Evolutionary conservation across 2,797 vertebrate species (phyloP), one percentile per base, ranked within the genome.

Genomic region (Platalea minor): DNA sequence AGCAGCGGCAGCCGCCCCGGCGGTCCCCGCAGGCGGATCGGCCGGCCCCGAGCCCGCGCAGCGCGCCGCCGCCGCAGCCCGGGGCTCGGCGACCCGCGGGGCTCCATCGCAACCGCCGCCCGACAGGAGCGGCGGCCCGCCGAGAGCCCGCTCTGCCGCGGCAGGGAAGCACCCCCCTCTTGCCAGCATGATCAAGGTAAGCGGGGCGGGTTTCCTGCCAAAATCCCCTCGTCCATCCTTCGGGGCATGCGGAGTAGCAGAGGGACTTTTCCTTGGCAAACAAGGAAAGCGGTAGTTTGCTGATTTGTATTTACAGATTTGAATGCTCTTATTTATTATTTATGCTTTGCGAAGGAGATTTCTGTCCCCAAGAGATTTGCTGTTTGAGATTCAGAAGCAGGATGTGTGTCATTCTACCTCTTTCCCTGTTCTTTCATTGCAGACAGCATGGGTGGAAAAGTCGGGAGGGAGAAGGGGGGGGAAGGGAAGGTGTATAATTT

Each of bases 131-230:
- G 75, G 53, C 29, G 17, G 65, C 57, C 81, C 51, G 56, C 26
- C 17, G 2, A 24, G 29, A 60, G 61, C 61, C 57, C 77, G 11
- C n/a, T 61, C 11, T 8, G 33, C 51, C 51, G 61, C 59, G 12
- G 31, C 53, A 24, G 45, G 57, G 65, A 8, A 33, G 5, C 17
- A 9, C 1, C 8, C 33, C 2, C 10, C 19, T 33, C 21, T 21
- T 1, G 78, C 61, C 82, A 50, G 84, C 92, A 91, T 85, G 92
- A 95, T 93, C 19, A 80, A 96, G 97, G 97, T 97, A 85, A 91
- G 61, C 12, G 39, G 51, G 16, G 70, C 9, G 35, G 20, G 14
- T 39, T 56, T 48, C 39, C 56, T 68, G 61, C 79, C 43, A 2
- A 0, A 5, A 24, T 5, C 18, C 39, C 0, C 18, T 10, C 48